phyloP scores from a whole-genome alignment of 1,140 invertebrate species.

The Venustaconcha ellipsiformis region DNA sequence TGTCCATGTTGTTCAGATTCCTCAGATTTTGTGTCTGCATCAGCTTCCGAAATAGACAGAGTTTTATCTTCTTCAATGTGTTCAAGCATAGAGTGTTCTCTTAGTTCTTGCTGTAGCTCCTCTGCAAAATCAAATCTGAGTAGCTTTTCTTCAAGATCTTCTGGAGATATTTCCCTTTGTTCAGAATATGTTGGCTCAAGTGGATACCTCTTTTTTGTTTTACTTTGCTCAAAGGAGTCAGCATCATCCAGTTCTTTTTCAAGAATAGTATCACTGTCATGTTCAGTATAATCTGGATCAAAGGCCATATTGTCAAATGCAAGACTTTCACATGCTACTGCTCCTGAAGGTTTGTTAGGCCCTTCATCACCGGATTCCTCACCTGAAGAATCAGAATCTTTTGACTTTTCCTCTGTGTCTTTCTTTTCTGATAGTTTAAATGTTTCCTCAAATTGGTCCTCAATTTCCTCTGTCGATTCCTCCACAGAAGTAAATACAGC shows the following conservation, averaged over 20 bases:
- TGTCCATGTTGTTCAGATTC: no score
- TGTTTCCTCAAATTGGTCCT: slow-evolving; percentile 2
- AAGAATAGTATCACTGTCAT: slow-evolving; percentile 2
- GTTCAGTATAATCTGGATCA: slow-evolving; percentile 68
- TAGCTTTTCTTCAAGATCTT: slow-evolving; percentile 58
- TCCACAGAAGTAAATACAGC: slow-evolving; percentile 16
- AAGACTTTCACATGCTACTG: slow-evolving; percentile 45
- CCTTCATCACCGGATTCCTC: slow-evolving; percentile 23
- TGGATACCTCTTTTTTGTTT: no score
- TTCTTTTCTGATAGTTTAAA: slow-evolving; percentile 7
- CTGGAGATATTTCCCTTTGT: slow-evolving; percentile 58
- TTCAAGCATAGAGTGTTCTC: slow-evolving; percentile 1
- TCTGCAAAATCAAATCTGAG: slow-evolving; percentile 49
- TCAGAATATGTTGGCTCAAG: slow-evolving; percentile 20
- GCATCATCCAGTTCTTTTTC: background rate
- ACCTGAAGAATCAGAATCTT: slow-evolving; percentile 8
- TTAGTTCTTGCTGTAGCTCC: slow-evolving; percentile 36
- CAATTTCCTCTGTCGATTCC: slow-evolving; percentile 3
- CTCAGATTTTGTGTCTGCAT: slow-evolving; percentile 14
- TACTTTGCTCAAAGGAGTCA: background rate
- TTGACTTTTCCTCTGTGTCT: slow-evolving; percentile 29
- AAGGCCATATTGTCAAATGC: slow-evolving; percentile 72
- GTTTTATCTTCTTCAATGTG: slow-evolving; percentile 23
- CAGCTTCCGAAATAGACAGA: slow-evolving; percentile 18
- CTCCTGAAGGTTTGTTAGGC: background rate